Evolutionary conservation across 2,888 invertebrate species (phyloP).

Genomic region (Tridacna crocea): DNA sequence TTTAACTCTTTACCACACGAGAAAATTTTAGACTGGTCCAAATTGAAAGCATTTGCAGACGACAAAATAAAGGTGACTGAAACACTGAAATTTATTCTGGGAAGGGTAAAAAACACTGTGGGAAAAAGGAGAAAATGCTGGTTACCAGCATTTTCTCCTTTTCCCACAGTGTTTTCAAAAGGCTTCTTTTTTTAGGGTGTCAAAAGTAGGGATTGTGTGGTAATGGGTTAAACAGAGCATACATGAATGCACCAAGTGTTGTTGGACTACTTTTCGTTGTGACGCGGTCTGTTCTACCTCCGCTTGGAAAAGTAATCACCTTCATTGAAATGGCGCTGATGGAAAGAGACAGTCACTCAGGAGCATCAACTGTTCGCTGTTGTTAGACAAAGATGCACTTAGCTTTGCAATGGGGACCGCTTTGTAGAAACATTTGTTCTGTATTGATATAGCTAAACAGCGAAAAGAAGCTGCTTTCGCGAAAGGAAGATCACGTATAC

Average conservation of each 20-base stretch:
- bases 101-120: no score
- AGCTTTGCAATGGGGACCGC: conserved; percentile 4
- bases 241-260: background rate
- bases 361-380: conserved; percentile 12
- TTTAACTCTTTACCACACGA: no score
- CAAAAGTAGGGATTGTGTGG: no score
- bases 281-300: conserved; percentile 14
- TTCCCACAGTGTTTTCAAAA: conserved; percentile 4
- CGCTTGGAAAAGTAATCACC: conserved; percentile 36
- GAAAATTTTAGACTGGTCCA: no score
- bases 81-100: no score
- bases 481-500: no score
- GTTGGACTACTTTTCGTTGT: background rate
- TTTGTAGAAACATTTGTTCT: conserved; percentile 15
- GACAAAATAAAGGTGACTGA: no score
- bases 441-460: no score
- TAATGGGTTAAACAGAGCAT: no score
- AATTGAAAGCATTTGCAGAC: no score
- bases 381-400: conserved; percentile 24
- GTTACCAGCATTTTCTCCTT: conserved; percentile 4
- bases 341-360: conserved; percentile 32
- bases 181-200: no score
- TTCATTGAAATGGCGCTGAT: conserved; percentile 29
- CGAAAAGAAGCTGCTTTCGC: no score
- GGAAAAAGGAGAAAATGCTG: conserved; percentile 4